A percentile compares a stretch with the other conserved stretches of the same genome.
Conservation (phyloP, 2,888 invertebrate genomes). For the Congeria kusceri region DNA sequence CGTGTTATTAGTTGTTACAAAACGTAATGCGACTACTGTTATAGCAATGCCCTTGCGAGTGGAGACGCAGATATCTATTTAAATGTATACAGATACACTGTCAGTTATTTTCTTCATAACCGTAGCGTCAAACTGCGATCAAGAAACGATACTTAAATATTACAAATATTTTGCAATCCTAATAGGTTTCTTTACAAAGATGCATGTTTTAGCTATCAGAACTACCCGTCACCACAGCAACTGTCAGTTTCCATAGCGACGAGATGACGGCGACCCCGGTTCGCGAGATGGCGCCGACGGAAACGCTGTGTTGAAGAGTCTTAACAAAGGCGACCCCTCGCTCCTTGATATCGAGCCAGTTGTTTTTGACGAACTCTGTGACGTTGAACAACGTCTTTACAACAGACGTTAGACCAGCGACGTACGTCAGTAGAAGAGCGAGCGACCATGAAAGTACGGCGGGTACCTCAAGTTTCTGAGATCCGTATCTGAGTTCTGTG, state of each 20-base stretch:
- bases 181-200: too few relatives aligned
- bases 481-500: constrained; percentile 18
- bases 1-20: too few relatives aligned
- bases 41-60: too few relatives aligned
- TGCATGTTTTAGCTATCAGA: not conserved
- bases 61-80: too few relatives aligned
- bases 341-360: constrained; percentile 9
- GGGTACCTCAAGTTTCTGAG: constrained; percentile 27
- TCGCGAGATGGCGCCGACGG: constrained; percentile 11
- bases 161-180: too few relatives aligned
- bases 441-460: constrained; percentile 12
- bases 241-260: constrained; percentile 9
- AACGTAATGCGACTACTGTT: too few relatives aligned
- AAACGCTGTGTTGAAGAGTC: constrained; percentile 12
- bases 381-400: constrained; percentile 3
- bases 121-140: too few relatives aligned
- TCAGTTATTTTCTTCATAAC: too few relatives aligned
- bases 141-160: too few relatives aligned
- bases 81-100: too few relatives aligned
- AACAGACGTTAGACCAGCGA: constrained; percentile 11
- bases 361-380: constrained; percentile 2
- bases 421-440: constrained; percentile 11
- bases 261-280: not conserved
- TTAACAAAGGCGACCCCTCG: not conserved
- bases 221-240: constrained; percentile 25